Evolutionary conservation across 2,113 vertebrate species (phyloP), one percentile per base, ranked within the genome.

Genomic region (Marcusenius ussheri): DNA sequence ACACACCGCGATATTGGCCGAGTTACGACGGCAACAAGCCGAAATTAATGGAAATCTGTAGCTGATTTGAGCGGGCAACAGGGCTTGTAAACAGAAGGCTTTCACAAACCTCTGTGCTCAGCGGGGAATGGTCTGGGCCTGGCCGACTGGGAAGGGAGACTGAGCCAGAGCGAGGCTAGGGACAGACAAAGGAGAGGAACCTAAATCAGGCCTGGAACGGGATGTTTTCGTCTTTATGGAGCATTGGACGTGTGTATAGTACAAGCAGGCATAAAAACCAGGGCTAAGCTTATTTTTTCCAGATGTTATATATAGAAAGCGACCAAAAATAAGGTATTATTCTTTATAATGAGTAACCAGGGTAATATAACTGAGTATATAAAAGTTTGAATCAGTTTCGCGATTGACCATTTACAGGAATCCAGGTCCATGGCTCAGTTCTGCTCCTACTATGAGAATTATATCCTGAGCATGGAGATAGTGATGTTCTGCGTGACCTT

Each of bases 1-100:
- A 95, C 95, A 95, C 91, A 95, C 94, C 93, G 94, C 93, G 95
- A 95, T 94, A 93, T 93, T 95, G 96, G 95, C 94, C 90, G 91
- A 91, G 92, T 93, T 93, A 94, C 94, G 94, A 91, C 31, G 90
- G 91, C 92, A 90, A 92, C 88, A 91, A 90, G 89, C 91, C 87
- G 91, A 93, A 93, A 93, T 95, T 94, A 94, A 93, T 95, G 93
- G 92, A 91, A 94, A 94, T 95, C 94, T 95, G 94, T 94, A 94
- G 93, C 94, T 94, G 94, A 95, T 95, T 96, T 95, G 93, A 93
- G 93, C 91, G 93, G 93, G 93, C 93, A 93, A 92, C 94, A 92
- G 92, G 92, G 94, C 94, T 91, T 94, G 91, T 93, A 94, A 95
- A 94, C 93, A 93, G 92, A 91, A 91, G 93, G 93, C 91, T 93